Evolutionary conservation across 2,888 invertebrate genomes (phyloP), one percentile per base, ranked within the genome.

Genomic region (Linhomoeus sp.): DNA sequence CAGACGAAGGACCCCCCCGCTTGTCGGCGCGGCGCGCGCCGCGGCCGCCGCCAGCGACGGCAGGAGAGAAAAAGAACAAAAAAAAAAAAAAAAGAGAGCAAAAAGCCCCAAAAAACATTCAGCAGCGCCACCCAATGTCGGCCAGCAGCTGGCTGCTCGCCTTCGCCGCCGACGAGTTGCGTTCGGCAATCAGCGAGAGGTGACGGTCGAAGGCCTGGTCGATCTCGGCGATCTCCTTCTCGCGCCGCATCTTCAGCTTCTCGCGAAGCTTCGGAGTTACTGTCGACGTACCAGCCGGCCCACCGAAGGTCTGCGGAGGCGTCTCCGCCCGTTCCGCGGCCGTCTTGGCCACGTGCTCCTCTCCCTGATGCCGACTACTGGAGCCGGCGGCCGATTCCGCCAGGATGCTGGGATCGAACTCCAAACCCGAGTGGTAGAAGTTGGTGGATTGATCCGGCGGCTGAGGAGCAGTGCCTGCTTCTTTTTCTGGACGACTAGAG

Each of bases 181-280:
- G 44, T 23, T 44, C 44, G 9, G 44, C 48, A 3, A 48, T 43
- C 39, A 41, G 29, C 17, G 35, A 25, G 24, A 48, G 22, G 26
- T 48, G 48, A 2, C 46, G 29, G 14, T 41, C 44, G 20, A 48
- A 45, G n/a, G 44, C 48, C 15, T 19, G 17, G 20, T 48, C 48
- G 25, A 48, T 44, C 42, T 48, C 48, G 15, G 43, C 39, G 24
- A 48, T n/a, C 26, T 43, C 43, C 14, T 35, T 29, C 15, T 44
- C 48, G 3, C 43, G 26, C 19, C 40, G 23, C 39, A 22, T 24
- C 23, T 20, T 23, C 36, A 47, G 20, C 33, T 47, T 47, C 19
- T 47, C 47, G 23, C 40, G 35, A 24, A 39, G 26, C 25, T 45
- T 45, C 39, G 45, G 36, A 12, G 45, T 37, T 14, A 23, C 37